Conservation (phyloP, 2,113 vertebrate species). For the Hyla sarda region DNA sequence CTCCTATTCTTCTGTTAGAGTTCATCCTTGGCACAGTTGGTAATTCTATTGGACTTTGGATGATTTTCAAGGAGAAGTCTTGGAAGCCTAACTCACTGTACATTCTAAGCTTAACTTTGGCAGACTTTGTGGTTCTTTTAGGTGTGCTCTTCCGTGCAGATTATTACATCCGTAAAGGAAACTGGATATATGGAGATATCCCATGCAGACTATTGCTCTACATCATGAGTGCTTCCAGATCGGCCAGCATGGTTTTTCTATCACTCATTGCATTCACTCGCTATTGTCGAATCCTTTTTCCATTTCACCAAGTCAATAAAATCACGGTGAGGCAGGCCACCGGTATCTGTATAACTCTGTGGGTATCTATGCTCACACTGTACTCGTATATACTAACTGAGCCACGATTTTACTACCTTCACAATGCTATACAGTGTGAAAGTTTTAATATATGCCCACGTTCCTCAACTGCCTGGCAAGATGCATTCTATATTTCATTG, state of each 20-base stretch:
- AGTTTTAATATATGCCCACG: conserved; percentile 79
- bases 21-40: conserved; percentile 75
- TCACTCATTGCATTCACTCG: conserved; percentile 77
- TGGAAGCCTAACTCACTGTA: conserved; percentile 79
- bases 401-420: conserved; percentile 65
- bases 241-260: conserved; percentile 78
- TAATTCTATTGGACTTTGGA: conserved; percentile 73
- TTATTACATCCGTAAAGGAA: conserved; percentile 74
- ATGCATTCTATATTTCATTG: conserved; percentile 73
- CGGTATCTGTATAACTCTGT: conserved; percentile 70
- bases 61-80: conserved; percentile 74
- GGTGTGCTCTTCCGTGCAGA: conserved; percentile 78
- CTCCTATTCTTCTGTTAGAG: conserved; percentile 74
- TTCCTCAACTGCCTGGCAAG: conserved; percentile 74
- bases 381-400: conserved; percentile 71
- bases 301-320: conserved; percentile 69
- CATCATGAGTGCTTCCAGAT: conserved; percentile 72
- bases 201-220: conserved; percentile 76
- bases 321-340: conserved; percentile 67
- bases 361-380: conserved; percentile 71
- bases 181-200: conserved; percentile 76
- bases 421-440: conserved; percentile 75
- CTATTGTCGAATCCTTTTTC: conserved; percentile 78
- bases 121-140: conserved; percentile 75
- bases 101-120: conserved; percentile 75